A percentile compares a stretch with the other conserved stretches of the same genome.
phyloP scores from a whole-genome alignment of 2,797 vertebrate genomes.

The Dendrocincla fuliginosa region DNA sequence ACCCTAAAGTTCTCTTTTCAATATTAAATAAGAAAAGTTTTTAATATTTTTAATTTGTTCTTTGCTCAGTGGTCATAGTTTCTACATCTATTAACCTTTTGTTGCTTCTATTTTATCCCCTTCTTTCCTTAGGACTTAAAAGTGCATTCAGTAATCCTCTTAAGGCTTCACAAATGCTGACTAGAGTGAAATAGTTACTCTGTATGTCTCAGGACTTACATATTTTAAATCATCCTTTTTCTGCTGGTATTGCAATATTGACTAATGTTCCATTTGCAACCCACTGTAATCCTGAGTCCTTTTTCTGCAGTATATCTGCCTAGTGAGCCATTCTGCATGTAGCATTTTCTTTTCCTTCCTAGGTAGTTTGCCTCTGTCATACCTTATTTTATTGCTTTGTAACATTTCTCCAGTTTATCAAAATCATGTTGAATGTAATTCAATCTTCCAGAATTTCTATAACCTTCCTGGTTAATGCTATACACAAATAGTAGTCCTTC shows the following conservation, averaged over 20 bases:
- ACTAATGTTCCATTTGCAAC: neutral
- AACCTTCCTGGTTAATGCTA: neutral
- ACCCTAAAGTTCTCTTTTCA: neutral
- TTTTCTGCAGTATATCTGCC: neutral
- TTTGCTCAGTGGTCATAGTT: neutral
- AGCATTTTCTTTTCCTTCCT: neutral
- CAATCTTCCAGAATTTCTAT: neutral
- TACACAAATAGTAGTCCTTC: neutral
- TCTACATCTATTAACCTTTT: neutral
- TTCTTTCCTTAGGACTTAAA: neutral
- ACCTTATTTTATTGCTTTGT: neutral
- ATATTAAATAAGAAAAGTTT: neutral
- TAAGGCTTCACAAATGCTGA: constrained; percentile 2
- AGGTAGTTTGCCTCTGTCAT: neutral
- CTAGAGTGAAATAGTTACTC: neutral
- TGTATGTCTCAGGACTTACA: neutral
- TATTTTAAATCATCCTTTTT: constrained; percentile 20
- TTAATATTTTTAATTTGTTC: neutral
- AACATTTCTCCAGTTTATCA: neutral
- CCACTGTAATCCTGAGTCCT: neutral
- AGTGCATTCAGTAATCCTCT: neutral
- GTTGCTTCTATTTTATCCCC: neutral
- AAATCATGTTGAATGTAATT: neutral
- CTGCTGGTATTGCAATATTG: constrained; percentile 14
- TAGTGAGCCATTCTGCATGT: neutral